These are phyloP conservation scores for roundworm (Caenorhabditis elegans) DNA, from an alignment of 1,140 invertebrate species.

Conservation along the genomic window DNA sequence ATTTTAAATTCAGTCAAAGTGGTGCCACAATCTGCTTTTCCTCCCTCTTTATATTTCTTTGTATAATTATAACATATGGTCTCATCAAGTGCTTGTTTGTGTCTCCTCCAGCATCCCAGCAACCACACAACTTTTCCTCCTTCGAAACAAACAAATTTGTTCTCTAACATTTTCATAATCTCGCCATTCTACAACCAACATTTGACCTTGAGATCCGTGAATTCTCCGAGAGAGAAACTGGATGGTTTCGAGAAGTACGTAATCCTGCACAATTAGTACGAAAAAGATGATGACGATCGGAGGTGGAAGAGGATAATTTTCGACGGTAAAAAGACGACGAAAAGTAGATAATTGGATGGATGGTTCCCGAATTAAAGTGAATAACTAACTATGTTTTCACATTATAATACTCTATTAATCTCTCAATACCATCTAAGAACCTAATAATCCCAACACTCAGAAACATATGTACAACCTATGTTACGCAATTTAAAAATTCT, in stretches of 20 bases:
- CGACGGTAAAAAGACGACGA: neutral
- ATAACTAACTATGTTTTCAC: neutral
- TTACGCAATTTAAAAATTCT: too few species aligned
- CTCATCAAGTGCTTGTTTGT: conserved; percentile 27
- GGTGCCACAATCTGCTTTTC: neutral
- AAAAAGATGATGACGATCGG: neutral
- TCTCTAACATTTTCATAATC: too few species aligned
- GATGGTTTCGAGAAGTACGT: neutral
- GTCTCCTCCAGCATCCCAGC: neutral
- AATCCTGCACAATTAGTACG: conserved; percentile 30
- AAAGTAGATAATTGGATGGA: conserved; percentile 12
- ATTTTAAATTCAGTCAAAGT: conserved; percentile 3
- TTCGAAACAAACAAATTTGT: neutral
- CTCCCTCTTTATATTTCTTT: neutral
- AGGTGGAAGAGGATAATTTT: neutral
- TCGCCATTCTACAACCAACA: neutral
- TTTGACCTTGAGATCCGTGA: neutral
- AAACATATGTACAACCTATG: conserved; percentile 14
- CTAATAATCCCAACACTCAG: neutral
- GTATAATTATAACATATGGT: conserved; percentile 33
- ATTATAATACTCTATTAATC: neutral
- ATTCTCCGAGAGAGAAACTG: conserved; percentile 22
- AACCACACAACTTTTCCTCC: neutral
- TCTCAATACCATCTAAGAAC: neutral
- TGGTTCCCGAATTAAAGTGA: neutral